Conservation (phyloP, 1,140 invertebrate genomes). For the Cydia fagiglandana region DNA sequence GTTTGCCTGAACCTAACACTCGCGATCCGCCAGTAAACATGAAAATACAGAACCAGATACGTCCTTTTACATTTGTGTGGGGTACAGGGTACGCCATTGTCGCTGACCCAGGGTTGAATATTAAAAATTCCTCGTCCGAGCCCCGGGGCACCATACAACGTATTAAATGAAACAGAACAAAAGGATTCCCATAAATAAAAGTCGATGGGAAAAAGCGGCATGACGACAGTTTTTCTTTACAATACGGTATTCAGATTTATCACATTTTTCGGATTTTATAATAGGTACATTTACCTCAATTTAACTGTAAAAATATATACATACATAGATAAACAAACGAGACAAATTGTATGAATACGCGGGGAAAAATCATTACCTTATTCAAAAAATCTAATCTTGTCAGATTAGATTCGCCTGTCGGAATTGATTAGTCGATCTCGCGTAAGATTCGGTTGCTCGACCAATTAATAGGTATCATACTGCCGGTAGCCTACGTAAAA, state of each 20-base stretch:
- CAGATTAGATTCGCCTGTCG: too few relatives aligned
- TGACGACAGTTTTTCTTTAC: background rate
- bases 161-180: slow-evolving; percentile 36
- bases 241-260: background rate
- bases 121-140: slow-evolving; percentile 57
- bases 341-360: too few relatives aligned
- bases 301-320: too few relatives aligned
- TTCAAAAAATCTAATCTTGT: too few relatives aligned
- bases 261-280: background rate
- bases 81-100: slow-evolving; percentile 42
- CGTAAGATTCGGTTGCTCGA: too few relatives aligned
- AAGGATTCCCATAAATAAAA: slow-evolving; percentile 15
- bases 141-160: slow-evolving; percentile 39
- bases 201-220: background rate
- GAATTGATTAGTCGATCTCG: too few relatives aligned
- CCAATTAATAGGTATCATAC: too few relatives aligned
- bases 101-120: slow-evolving; percentile 43
- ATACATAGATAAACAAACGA: too few relatives aligned
- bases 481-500: too few relatives aligned
- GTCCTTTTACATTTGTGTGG: background rate
- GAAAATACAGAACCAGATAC: background rate
- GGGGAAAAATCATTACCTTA: too few relatives aligned
- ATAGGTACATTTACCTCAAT: too few relatives aligned
- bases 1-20: background rate
- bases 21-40: background rate